phyloP scores from a whole-genome alignment of 1,140 invertebrate genomes.

The Lepidurus apus region DNA sequence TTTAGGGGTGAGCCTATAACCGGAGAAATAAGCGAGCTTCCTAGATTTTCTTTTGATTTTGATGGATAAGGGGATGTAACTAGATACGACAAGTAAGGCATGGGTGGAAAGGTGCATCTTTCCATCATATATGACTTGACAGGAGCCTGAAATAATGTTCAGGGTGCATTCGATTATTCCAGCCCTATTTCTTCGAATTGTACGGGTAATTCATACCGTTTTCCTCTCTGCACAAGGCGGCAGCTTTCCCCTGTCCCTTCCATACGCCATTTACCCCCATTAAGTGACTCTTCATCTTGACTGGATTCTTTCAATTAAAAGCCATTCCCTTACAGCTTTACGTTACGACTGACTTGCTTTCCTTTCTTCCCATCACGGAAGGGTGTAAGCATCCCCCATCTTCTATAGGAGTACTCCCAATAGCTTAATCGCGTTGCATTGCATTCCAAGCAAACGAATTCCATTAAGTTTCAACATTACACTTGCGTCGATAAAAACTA shows the following conservation, averaged over 20 bases:
- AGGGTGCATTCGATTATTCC: too few relatives aligned
- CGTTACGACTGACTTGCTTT: neutral
- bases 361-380: neutral
- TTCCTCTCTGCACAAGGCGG: neutral
- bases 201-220: neutral
- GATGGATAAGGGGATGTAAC: neutral
- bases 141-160: too few relatives aligned
- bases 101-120: too few relatives aligned
- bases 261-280: neutral
- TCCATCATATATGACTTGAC: too few relatives aligned
- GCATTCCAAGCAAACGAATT: too few relatives aligned
- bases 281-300: slow-evolving; percentile 10
- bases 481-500: too few relatives aligned
- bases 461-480: too few relatives aligned
- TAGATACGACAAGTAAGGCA: too few relatives aligned
- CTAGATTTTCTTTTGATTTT: neutral
- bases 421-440: too few relatives aligned
- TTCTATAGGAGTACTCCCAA: neutral
- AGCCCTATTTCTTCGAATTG: neutral
- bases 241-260: neutral
- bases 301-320: slow-evolving; percentile 19
- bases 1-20: too few relatives aligned
- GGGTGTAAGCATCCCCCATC: neutral
- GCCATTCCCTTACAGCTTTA: slow-evolving; percentile 17
- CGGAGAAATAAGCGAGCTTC: too few relatives aligned